Conservation (phyloP, 2,113 vertebrate species). For the Lates calcarifer region DNA sequence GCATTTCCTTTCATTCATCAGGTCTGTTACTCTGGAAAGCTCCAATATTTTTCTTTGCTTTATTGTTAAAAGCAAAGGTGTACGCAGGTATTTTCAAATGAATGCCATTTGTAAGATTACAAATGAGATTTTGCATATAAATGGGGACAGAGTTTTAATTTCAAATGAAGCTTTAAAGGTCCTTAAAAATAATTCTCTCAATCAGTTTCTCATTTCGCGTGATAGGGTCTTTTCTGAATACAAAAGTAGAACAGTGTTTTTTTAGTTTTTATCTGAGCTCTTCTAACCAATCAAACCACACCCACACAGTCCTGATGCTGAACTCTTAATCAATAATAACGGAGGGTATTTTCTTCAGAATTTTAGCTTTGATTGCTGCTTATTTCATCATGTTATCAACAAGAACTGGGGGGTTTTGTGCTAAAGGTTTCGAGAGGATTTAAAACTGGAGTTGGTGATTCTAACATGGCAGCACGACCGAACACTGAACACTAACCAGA, state of each 20-base stretch:
- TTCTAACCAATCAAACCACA: background rate
- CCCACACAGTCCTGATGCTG: background rate
- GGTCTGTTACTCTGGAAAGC: background rate
- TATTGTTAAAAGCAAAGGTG: background rate
- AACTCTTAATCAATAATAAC: too few species aligned
- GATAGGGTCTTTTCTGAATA: background rate
- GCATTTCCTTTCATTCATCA: constrained; percentile 16
- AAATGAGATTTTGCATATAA: background rate
- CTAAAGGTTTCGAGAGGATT: background rate
- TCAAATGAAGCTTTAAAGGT: background rate
- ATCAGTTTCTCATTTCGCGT: background rate
- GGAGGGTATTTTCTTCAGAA: too few species aligned
- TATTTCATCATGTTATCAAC: background rate
- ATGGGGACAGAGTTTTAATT: background rate
- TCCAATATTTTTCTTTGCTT: background rate
- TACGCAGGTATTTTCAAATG: background rate
- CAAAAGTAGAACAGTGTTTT: background rate
- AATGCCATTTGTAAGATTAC: background rate
- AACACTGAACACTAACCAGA: constrained; percentile 84
- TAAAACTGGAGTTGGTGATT: background rate
- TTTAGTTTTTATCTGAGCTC: background rate
- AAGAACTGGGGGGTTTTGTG: background rate
- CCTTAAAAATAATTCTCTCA: background rate
- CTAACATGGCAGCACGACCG: background rate
- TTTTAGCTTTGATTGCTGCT: background rate